Evolutionary conservation across 2,797 vertebrate genomes (phyloP), one percentile per base, ranked within the genome.

Genomic region (Anableps anableps): DNA sequence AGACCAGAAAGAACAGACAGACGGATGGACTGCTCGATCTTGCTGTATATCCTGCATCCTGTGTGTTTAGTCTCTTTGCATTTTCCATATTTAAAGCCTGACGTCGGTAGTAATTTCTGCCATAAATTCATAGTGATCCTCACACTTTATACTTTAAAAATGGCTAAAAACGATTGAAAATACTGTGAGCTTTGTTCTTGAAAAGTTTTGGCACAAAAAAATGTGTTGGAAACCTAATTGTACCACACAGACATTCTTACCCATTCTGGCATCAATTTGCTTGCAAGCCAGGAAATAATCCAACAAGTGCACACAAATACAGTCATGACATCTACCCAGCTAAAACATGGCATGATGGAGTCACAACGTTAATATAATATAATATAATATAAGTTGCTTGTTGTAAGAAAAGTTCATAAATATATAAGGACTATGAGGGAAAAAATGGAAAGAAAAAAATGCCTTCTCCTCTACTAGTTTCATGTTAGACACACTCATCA

Each of bases 401-500:
- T 0, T 62, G 5, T 41, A 26, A 77, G 4, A 43, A n/a, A 41
- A 36, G 1, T 26, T 72, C 60, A 29, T 76, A 34, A 68, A 82
- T 26, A 66, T 72, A 75, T n/a, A 70, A 45, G 19, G 5, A 41
- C 26, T 13, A 34, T 7, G 45, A 51, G 43, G 60, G n/a, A 36
- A 23, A 36, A 36, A 47, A 80, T 31, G 36, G 23, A 36, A n/a
- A 21, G 38, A 76, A 75, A 73, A 36, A 8, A 0, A 55, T 8
- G 7, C 29, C 68, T 70, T 21, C 62, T 64, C 77, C 71, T 77
- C 72, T 31, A 58, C 91, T 90, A 87, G 84, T 85, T 83, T 71
- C 72, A 26, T 60, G 41, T 91, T 83, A 86, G 85, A 92, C 77
- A 34, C 89, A 92, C 88, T 81, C 85, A 88, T 87, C 83, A 87